A percentile compares a stretch with the other conserved stretches of the same genome.
Evolutionary conservation across 1,140 invertebrate species (phyloP).

Genomic region (Andrena cerasifolii): DNA sequence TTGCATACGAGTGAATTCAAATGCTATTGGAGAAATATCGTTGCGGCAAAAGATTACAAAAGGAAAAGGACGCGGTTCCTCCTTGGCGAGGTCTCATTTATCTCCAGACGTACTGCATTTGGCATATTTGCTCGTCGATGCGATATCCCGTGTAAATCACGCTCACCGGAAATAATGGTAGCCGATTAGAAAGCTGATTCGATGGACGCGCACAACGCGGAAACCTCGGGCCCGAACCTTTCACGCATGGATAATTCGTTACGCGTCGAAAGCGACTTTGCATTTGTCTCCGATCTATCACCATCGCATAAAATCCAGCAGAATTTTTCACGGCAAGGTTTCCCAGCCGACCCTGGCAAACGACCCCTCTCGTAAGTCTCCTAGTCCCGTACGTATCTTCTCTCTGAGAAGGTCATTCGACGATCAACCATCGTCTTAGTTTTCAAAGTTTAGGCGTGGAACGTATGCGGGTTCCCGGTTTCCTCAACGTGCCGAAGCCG

Average conservation of each 20-base stretch:
- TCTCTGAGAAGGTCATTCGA: not conserved
- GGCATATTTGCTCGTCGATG: constrained; percentile 54
- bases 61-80: constrained; percentile 24
- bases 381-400: too few relatives aligned
- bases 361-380: not conserved
- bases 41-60: constrained; percentile 31
- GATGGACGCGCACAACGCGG: constrained; percentile 39
- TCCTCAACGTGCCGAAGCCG: not conserved
- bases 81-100: constrained; percentile 55
- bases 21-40: constrained; percentile 38
- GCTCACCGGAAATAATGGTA: constrained; percentile 65
- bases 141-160: constrained; percentile 60
- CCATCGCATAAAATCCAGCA: not conserved
- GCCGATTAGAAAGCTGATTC: constrained; percentile 67
- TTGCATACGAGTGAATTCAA: constrained; percentile 33
- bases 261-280: constrained; percentile 42
- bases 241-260: constrained; percentile 59
- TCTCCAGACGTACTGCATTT: constrained; percentile 52
- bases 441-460: not conserved
- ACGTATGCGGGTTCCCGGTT: constrained; percentile 22
- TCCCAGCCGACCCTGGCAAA: not conserved
- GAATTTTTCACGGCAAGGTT: not conserved
- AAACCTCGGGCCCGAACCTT: constrained; percentile 56
- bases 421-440: not conserved
- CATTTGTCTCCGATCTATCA: constrained; percentile 40